Base-by-base conservation (phyloP, 2,888 invertebrate species). In the Clusia tigrina region DNA sequence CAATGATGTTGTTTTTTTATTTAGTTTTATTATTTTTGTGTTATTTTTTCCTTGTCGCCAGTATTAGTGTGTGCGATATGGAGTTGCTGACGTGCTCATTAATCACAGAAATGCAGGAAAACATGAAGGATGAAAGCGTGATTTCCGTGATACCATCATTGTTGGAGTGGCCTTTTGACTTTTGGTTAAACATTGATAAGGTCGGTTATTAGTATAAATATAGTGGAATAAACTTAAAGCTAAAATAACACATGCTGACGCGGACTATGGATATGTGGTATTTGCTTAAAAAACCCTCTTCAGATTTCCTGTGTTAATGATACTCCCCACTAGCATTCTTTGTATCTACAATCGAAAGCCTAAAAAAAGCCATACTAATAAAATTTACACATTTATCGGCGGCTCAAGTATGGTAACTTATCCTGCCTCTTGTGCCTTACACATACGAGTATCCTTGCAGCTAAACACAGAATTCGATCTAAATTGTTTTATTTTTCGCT, bases 401-500 rank as follows among this genome's bases (percentile, higher is more conserved):
- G 24, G 55, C 57, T 62, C 53, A 60, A 57, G 62, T 32, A 60
- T 59, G 3, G 18, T 2, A 20, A 18, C 2, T 53, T 53, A 57
- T 32, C 32, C 18, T 46, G 46, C 38, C 38, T 54, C 3, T 57
- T 46, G 18, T 24, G 25, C 58, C 57, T n/a, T n/a, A n/a, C n/a
- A n/a, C n/a, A n/a, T n/a, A n/a, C n/a, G n/a, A n/a, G n/a, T n/a
- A 62, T 62, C 54, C 54, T 32, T 57, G 17, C 54, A 48, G 26
- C 54, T 46, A 60, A 54, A 48, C 42, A n/a, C 42, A 53, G 63
- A 64, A 69, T 75, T 71, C 70, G 67, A 77, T 76, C 68, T 74
- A 75, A 77, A 74, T 76, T 74, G 73, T 69, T 75, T 71, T 70
- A 71, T 73, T 74, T 71, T 37, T 54, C 17, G 37, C 26, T 52